Evolutionary conservation across 2,113 vertebrate genomes (phyloP), one percentile per base, ranked within the genome.

Genomic region (Oxyura jamaicensis): DNA sequence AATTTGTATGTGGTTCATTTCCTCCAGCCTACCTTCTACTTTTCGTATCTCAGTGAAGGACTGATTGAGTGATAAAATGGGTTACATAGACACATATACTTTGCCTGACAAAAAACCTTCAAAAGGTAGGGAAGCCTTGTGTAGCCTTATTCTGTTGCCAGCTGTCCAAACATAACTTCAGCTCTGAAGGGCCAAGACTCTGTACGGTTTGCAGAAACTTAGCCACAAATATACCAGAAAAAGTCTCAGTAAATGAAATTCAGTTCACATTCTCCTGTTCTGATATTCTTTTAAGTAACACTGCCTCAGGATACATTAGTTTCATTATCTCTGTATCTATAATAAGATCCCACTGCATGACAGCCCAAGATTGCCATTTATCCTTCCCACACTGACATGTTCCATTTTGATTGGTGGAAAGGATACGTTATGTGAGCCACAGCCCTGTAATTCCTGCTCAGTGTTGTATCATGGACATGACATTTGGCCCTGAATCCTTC

Each of bases 261-360:
- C 93, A 90, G 62, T 3, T 1, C 93, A 95, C 88, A 94, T 88
- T 84, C 86, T 90, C 86, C 58, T 91, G 44, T 88, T 88, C 93
- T 91, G 76, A 82, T 92, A 86, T 63, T 92, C 90, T 95, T 91
- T 94, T 84, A 97, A 96, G 88, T 87, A 95, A 93, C 83, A 72
- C 53, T 92, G 90, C 95, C 90, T 94, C 83, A 46, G 90, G 93
- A 94, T 96, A 96, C 95, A 95, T 97, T 96, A 96, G 93, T 96
- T 97, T 96, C 95, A 96, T 96, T 97, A 93, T 96, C 91, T 95
- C 88, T 93, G 69, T 90, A 66, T 86, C 93, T 97, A 93, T 93
- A 96, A 96, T 96, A 96, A 86, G 95, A 96, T 86, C 88, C 66
- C 69, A 69, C 69, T 19, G 26, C 91, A 90, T 86, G 90, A 92